Conservation (phyloP, 1,140 invertebrate species). For the Apis florea region DNA sequence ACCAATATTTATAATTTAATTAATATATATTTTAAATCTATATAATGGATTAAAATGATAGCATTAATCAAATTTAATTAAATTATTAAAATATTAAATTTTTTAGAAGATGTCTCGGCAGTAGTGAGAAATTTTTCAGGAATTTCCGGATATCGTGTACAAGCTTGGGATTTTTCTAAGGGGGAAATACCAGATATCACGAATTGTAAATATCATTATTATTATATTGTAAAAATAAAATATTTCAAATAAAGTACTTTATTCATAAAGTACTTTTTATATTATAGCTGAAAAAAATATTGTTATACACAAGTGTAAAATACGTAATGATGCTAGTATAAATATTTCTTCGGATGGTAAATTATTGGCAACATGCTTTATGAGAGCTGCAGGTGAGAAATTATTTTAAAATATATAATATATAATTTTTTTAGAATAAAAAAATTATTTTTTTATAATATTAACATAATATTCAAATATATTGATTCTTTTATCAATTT, state of each 20-base stretch:
- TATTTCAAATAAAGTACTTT: conserved; percentile 15
- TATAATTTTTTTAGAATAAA: no score
- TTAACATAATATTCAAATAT: no score
- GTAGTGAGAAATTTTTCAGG: conserved; percentile 63
- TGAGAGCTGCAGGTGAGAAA: conserved; percentile 84
- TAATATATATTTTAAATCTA: neutral
- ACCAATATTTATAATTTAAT: neutral
- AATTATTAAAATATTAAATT: conserved; percentile 8
- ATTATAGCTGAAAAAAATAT: conserved; percentile 87
- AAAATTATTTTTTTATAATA: no score
- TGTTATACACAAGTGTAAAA: conserved; percentile 90
- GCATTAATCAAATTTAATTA: conserved; percentile 6
- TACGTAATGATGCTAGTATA: conserved; percentile 93
- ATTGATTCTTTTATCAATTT: no score
- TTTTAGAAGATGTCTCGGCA: conserved; percentile 63
- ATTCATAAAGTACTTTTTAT: conserved; percentile 4
- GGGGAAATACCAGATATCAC: conserved; percentile 87
- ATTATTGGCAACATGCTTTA: conserved; percentile 86
- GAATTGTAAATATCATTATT: conserved; percentile 82
- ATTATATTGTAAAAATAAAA: conserved; percentile 3
- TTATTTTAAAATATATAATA: neutral
- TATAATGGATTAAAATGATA: neutral
- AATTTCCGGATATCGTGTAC: conserved; percentile 85
- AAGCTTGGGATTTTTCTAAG: conserved; percentile 90
- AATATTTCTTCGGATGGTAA: conserved; percentile 91